Base-by-base conservation (phyloP, 64 coral and sea anemone genomes). In the Porites lutea region DNA sequence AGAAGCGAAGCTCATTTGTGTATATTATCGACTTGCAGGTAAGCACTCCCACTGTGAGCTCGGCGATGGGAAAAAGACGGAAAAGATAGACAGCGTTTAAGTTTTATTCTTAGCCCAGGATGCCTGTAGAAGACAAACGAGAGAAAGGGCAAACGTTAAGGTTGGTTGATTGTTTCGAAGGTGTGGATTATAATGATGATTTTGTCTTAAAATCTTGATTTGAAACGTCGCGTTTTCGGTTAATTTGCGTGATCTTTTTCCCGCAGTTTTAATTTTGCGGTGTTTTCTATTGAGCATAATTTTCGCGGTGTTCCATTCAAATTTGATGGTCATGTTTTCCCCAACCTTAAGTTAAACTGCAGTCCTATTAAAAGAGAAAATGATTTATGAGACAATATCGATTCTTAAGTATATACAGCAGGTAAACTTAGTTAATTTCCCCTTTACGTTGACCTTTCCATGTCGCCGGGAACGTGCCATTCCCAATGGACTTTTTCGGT, bases 81-180 rank as follows among this genome's bases (percentile, higher is more conserved):
- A 52, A 57, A 76, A 18, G 62, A 51, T 19, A 19, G 14, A 4
- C 73, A 13, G 7, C 48, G 13, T 50, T 5, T 68, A 51, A 68
- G 15, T 37, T 46, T 68, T 84, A 3, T 22, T 22, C 61, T 70
- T 46, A 84, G 48, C n/a, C 8, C 62, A 84, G 18, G 9, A 84
- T 84, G 81, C 81, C 81, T 48, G 81, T 84, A 21, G 81, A 84
- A 47, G 81, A 84, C 8, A 84, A 84, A 47, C 14, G 81, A 52
- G 81, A 84, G 5, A 84, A 68, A 21, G 81, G 44, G 52, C 81
- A 67, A 48, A 46, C 52, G 3, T 51, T 68, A 16, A 84, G 81
- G 81, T 84, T 68, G 6, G 79, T 44, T 9, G 14, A 46, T 4
- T 13, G 15, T 10, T 12, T 15, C 2, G 15, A 14, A 74, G 48